Evolutionary conservation across 2,113 vertebrate genomes (phyloP), one percentile per base, ranked within the genome.

Genomic region (Lampris incognitus): DNA sequence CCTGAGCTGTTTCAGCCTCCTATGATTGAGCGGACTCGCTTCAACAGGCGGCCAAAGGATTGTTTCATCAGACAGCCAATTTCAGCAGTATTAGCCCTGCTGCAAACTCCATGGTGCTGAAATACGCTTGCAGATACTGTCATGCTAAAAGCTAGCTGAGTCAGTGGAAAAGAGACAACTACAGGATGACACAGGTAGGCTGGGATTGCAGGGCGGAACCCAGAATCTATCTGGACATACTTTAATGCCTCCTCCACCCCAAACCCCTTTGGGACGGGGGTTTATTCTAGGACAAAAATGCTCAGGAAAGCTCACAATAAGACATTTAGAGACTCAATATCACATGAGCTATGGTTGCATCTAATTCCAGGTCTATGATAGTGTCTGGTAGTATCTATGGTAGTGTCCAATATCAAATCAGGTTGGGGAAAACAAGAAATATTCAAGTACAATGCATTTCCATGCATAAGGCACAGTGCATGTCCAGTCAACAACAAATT

Each of bases 41-140:
- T 70, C 52, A 76, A 84, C 63, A 66, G 78, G 72, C 67, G 41
- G 75, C 82, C 82, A 76, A 81, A 74, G 38, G 72, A 81, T 81
- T 74, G 79, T 62, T 57, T 88, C 74, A 85, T 73, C 74, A 72
- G 66, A 84, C 78, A 76, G 74, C 75, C 73, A 74, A 57, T 73
- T 88, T 72, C 75, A 69, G 72, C 72, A 48, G 57, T 67, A 39
- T 75, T 78, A 62, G 79, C 73, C 69, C 69, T 80, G 52, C 69
- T 42, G 13, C 58, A 62, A 38, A 67, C 69, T 68, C 71, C 67
- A 9, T 48, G 61, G 58, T 3, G 36, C 66, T 71, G 51, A 39
- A 70, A 72, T 57, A 49, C 55, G 40, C 74, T 62, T 1, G 9
- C 69, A 8, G 82, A 83, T 42, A 83, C 58, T 63, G 39, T 49